Evolutionary conservation across 2,113 vertebrate genomes (phyloP).

Genomic region (Cyphomyrus discorhynchus): DNA sequence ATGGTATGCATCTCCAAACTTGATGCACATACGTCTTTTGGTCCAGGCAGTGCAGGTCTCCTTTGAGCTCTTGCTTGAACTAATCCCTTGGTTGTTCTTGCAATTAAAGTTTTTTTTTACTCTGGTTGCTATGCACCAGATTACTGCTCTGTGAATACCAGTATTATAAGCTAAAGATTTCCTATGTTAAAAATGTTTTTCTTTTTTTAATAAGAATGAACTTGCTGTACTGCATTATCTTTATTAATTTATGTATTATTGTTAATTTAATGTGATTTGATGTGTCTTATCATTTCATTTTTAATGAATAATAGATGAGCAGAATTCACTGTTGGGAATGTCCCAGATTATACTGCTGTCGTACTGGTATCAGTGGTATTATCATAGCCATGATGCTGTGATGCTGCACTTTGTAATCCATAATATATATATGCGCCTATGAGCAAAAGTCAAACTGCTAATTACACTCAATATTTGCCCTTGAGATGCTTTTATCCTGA

Average conservation of each 20-base stretch:
- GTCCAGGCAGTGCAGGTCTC: background rate
- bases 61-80: background rate
- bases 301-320: constrained; percentile 48
- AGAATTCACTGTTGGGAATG: constrained; percentile 40
- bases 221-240: background rate
- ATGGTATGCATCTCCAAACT: background rate
- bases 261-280: background rate
- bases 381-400: constrained; percentile 35
- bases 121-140: constrained; percentile 12
- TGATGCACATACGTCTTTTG: background rate
- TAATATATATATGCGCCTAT: background rate
- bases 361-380: constrained; percentile 47
- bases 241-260: background rate
- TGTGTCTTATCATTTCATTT: background rate
- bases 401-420: background rate
- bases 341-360: constrained; percentile 46
- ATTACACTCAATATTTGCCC: background rate
- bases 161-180: constrained; percentile 7
- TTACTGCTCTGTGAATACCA: constrained; percentile 10
- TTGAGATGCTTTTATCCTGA: background rate
- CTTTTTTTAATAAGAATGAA: background rate
- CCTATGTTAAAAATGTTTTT: background rate
- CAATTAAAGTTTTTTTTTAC: background rate
- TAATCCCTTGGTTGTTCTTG: background rate
- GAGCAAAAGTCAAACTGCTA: background rate